Conservation (phyloP, 2,113 vertebrate genomes). For the Sakesphorus luctuosus region DNA sequence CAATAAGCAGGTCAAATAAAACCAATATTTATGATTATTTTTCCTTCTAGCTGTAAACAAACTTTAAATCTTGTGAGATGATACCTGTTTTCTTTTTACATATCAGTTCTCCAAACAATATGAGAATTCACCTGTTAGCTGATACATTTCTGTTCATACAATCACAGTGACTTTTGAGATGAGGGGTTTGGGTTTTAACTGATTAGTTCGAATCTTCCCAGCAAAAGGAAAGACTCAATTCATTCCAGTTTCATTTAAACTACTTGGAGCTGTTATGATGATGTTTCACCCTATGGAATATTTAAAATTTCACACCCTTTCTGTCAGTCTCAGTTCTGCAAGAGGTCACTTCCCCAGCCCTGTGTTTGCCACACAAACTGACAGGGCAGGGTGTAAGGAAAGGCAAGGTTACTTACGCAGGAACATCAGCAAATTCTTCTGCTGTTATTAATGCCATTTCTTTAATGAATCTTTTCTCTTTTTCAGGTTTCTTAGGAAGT, state of each 20-base stretch:
- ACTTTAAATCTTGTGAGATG: background rate
- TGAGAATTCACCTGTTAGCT: background rate
- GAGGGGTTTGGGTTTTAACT: background rate
- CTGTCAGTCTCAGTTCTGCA: background rate
- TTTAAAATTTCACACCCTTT: background rate
- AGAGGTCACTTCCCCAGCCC: background rate
- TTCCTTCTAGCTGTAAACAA: background rate
- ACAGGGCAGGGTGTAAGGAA: background rate
- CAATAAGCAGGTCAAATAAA: background rate
- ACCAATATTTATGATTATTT: background rate
- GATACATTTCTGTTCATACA: background rate
- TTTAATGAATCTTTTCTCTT: constrained; percentile 47
- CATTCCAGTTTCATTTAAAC: background rate
- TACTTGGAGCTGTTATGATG: background rate
- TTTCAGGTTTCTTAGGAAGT: constrained; percentile 29
- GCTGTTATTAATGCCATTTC: constrained; percentile 63
- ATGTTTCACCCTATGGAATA: background rate
- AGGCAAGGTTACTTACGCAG: constrained; percentile 67
- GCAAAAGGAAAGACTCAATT: background rate
- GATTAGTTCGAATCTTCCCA: background rate
- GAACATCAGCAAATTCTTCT: constrained; percentile 73
- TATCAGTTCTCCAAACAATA: background rate
- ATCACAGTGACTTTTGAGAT: background rate
- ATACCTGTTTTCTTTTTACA: background rate
- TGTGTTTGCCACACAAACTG: rapidly evolving